phyloP scores from a whole-genome alignment of 2,113 vertebrate genomes.

The Prionailurus bengalensis region DNA sequence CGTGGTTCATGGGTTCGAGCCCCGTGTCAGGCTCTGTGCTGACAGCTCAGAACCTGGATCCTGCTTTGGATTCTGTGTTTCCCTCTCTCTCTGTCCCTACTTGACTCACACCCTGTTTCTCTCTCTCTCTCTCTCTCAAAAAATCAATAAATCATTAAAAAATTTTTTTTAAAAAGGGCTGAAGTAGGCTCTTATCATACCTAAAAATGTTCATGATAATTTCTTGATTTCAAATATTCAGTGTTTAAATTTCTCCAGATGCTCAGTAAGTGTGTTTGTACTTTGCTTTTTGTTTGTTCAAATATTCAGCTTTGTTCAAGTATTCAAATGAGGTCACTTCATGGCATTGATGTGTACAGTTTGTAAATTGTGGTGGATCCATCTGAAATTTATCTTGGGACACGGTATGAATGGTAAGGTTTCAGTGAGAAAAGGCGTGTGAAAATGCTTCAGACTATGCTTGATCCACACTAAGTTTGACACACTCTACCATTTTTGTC shows the following conservation, averaged over 20 bases:
- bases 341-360: no score
- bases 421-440: not conserved
- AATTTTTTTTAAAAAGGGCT: not conserved
- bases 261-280: not conserved
- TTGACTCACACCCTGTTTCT: no score
- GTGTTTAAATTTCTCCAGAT: not conserved
- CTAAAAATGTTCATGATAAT: not conserved
- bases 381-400: not conserved
- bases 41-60: no score
- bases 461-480: not conserved
- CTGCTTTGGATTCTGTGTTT: no score
- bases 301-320: not conserved
- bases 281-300: not conserved
- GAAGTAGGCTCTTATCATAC: not conserved
- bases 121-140: no score
- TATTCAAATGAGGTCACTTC: not conserved
- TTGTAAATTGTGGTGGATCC: not conserved
- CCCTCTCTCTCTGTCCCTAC: no score
- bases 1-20: no score
- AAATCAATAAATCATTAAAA: no score
- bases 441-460: not conserved
- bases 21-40: no score
- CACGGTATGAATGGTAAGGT: no score
- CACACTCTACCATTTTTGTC: rapidly evolving
- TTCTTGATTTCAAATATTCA: not conserved